These are phyloP conservation scores for Micromussa lordhowensis DNA, from an alignment of 92 coral and sea anemone species.

Conservation along the genomic window DNA sequence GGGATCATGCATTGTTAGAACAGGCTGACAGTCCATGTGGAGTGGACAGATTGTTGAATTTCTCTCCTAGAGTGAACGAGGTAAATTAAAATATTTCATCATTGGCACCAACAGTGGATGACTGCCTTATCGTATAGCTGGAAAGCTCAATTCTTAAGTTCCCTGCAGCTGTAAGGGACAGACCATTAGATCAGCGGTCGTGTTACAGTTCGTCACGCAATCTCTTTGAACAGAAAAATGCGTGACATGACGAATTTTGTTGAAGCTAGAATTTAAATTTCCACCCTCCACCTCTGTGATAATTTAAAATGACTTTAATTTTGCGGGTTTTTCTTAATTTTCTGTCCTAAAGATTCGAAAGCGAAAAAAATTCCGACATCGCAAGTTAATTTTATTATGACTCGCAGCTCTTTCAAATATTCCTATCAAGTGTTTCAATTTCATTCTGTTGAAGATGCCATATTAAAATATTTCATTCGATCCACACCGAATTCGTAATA, in stretches of 20 bases:
- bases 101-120: neutral
- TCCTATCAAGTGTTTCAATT: neutral
- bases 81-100: neutral
- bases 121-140: too few species aligned
- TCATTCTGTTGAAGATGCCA: neutral
- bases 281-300: neutral
- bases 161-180: too few species aligned
- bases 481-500: neutral
- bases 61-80: constrained; percentile 63
- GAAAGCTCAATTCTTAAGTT: too few species aligned
- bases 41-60: constrained; percentile 79
- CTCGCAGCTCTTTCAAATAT: neutral
- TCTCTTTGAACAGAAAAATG: neutral
- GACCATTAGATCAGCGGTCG: neutral
- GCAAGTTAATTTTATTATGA: neutral
- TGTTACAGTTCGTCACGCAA: constrained; percentile 19
- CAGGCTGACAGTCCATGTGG: constrained; percentile 55
- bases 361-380: too few species aligned
- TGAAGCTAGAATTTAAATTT: neutral
- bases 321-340: constrained; percentile 3
- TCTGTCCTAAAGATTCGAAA: neutral
- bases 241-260: neutral
- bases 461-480: neutral
- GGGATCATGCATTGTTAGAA: constrained; percentile 28
- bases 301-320: neutral